Conservation (phyloP, 2,888 invertebrate species). For the Rutpela maculata region DNA sequence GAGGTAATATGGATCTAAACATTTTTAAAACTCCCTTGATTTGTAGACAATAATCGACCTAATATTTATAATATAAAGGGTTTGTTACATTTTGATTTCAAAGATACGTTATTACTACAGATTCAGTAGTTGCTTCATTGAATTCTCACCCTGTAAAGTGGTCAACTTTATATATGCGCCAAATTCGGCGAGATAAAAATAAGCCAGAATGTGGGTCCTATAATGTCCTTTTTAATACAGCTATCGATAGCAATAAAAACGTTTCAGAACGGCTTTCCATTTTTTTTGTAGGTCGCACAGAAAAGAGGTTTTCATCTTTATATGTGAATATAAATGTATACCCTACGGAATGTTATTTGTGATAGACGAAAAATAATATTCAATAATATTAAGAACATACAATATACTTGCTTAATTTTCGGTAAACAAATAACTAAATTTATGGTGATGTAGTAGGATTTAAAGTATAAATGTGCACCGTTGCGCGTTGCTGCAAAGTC, state of each 20-base stretch:
- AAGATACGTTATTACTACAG: no score
- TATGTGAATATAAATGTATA: neutral
- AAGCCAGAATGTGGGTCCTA: conserved; percentile 20
- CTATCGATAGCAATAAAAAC: conserved; percentile 25
- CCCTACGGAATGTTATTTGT: neutral
- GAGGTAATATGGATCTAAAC: no score
- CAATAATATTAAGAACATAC: neutral
- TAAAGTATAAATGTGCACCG: neutral
- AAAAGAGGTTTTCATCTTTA: neutral
- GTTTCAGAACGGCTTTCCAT: conserved; percentile 13
- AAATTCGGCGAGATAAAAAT: conserved; percentile 19
- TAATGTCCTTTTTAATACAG: conserved; percentile 18
- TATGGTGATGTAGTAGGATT: neutral
- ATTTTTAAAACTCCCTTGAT: no score
- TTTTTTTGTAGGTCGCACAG: neutral
- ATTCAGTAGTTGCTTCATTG: neutral
- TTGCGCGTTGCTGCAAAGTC: no score
- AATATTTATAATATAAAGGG: no score
- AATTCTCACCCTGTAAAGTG: neutral
- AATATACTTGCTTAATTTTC: neutral
- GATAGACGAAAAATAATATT: neutral
- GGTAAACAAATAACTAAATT: neutral
- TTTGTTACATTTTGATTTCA: no score
- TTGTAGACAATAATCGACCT: no score
- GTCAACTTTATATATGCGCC: conserved; percentile 13